Conservation (phyloP, 2,797 vertebrate species). For the Coluber constrictor region DNA sequence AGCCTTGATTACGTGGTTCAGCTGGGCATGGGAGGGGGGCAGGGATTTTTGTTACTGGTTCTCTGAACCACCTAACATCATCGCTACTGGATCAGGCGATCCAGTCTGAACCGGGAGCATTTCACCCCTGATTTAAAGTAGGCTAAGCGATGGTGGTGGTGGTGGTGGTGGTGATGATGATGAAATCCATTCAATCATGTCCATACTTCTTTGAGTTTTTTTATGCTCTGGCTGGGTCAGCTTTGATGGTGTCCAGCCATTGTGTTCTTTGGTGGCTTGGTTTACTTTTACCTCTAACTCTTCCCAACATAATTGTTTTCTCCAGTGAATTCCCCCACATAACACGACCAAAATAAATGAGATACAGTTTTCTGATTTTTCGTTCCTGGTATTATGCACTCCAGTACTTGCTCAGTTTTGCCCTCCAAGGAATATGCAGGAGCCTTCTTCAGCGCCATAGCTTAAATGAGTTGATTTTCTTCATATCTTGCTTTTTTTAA, state of each 20-base stretch:
- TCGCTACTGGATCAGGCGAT: too few relatives aligned
- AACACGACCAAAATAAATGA: background rate
- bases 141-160: background rate
- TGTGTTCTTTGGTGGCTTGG: background rate
- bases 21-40: too few relatives aligned
- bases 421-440: background rate
- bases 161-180: too few relatives aligned
- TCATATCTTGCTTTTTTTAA: background rate
- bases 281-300: background rate
- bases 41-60: too few relatives aligned
- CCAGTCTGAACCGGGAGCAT: too few relatives aligned
- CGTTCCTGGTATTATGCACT: background rate
- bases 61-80: too few relatives aligned
- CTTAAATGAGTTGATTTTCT: background rate
- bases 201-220: background rate
- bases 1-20: too few relatives aligned
- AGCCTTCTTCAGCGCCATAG: background rate
- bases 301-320: background rate
- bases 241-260: background rate
- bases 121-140: background rate
- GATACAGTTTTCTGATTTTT: background rate
- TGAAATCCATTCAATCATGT: background rate
- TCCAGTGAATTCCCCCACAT: background rate
- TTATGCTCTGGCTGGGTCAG: background rate
- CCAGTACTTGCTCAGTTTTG: background rate